These are phyloP conservation scores for Magallana ariakensis DNA, from an alignment of 1,140 invertebrate genomes.

Conservation along the genomic window DNA sequence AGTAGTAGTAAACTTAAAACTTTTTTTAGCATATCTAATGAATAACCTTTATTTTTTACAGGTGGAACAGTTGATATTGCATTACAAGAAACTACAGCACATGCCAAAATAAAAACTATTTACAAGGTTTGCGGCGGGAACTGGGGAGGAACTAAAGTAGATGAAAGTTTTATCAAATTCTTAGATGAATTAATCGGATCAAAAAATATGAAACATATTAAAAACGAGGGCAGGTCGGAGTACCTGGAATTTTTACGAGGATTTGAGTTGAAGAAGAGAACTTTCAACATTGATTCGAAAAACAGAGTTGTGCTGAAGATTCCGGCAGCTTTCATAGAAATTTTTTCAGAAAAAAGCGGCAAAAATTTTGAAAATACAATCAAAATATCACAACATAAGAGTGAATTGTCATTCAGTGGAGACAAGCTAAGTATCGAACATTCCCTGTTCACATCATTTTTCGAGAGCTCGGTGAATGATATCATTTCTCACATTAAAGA, in stretches of 20 bases:
- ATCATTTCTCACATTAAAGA: slow-evolving; percentile 5
- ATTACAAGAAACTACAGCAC: slow-evolving; percentile 41
- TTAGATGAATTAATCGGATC: slow-evolving; percentile 42
- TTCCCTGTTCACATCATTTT: slow-evolving; percentile 2
- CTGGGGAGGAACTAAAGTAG: slow-evolving; percentile 51
- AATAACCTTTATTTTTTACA: too few species aligned
- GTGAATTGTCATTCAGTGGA: not conserved
- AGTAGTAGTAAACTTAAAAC: too few species aligned
- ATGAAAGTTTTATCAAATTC: slow-evolving; percentile 44
- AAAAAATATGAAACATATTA: slow-evolving; percentile 23
- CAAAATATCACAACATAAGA: not conserved
- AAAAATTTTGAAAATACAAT: not conserved
- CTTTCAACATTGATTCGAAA: not conserved
- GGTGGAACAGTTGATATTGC: slow-evolving; percentile 57
- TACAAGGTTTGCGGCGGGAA: slow-evolving; percentile 42
- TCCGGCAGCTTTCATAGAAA: slow-evolving; percentile 15
- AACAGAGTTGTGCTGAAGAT: not conserved
- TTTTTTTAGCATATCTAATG: too few species aligned
- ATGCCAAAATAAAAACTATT: slow-evolving; percentile 47
- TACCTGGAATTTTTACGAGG: slow-evolving; percentile 44
- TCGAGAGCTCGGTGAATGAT: not conserved
- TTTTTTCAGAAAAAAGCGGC: not conserved
- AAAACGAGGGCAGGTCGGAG: slow-evolving; percentile 19
- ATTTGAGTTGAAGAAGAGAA: slow-evolving; percentile 54
- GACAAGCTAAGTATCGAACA: slow-evolving; percentile 19